Percentiles rank a stretch among this genome's conserved stretches.
Conservation (phyloP, 2,888 invertebrate genomes). For the Sminthurides aquaticus region DNA sequence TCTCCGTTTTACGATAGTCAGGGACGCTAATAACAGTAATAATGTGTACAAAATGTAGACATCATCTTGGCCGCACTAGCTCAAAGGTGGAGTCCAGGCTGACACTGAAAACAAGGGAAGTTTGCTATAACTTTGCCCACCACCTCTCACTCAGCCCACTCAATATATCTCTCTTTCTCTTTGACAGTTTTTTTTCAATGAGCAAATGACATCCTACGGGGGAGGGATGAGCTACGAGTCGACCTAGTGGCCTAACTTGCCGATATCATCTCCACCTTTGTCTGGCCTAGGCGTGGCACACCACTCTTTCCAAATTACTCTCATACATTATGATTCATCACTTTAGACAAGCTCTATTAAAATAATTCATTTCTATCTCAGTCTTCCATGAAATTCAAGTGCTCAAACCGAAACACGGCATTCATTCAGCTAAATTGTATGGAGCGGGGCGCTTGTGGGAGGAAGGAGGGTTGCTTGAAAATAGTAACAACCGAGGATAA, state of each 20-base stretch:
- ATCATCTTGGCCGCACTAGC: not conserved
- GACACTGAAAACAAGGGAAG: not conserved
- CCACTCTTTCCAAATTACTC: conserved; percentile 1
- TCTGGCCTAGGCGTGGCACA: conserved; percentile 13
- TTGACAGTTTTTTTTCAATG: not conserved
- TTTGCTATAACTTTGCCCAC: not conserved
- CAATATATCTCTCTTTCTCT: not conserved
- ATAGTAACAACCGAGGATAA: too few relatives aligned
- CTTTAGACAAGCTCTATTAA: too few relatives aligned
- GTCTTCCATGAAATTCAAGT: too few relatives aligned
- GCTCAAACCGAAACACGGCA: too few relatives aligned
- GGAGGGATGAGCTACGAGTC: not conserved
- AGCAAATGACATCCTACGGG: not conserved
- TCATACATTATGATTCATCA: not conserved
- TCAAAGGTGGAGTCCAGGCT: not conserved
- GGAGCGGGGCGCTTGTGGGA: too few relatives aligned
- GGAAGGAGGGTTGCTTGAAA: too few relatives aligned
- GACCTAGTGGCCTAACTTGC: conserved; percentile 20
- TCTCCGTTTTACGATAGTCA: not conserved
- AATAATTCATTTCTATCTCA: too few relatives aligned
- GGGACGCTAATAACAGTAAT: not conserved
- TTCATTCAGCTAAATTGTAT: too few relatives aligned
- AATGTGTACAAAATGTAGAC: not conserved
- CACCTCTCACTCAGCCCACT: not conserved
- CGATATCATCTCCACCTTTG: conserved; percentile 16